These are phyloP conservation scores for Cecidostiba fungosa DNA, from an alignment of 2,888 invertebrate species.

Conservation along the genomic window DNA sequence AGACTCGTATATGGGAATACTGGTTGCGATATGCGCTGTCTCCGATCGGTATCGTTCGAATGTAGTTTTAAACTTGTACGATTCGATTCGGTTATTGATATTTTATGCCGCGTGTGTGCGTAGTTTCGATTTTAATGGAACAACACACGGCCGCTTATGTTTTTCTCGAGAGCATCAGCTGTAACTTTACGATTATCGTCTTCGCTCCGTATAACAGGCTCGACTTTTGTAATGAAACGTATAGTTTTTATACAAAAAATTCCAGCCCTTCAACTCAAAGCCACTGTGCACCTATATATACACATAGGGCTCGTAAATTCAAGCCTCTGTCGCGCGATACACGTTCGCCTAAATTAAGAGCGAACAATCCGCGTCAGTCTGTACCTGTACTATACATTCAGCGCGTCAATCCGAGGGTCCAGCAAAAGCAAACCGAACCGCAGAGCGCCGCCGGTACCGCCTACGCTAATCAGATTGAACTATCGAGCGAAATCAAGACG, in stretches of 20 bases:
- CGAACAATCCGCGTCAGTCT: slow-evolving; percentile 1
- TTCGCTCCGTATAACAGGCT: neutral
- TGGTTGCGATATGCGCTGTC: neutral
- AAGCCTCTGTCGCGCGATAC: neutral
- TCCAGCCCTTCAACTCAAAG: slow-evolving; percentile 1
- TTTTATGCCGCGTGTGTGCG: neutral
- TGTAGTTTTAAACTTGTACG: slow-evolving; percentile 13
- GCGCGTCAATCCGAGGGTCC: neutral
- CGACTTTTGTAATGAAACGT: neutral
- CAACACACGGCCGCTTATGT: neutral
- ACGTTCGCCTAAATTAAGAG: slow-evolving; percentile 4
- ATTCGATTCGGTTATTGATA: slow-evolving; percentile 10
- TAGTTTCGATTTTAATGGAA: neutral
- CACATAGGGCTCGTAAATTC: neutral
- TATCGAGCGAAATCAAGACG: slow-evolving; percentile 60
- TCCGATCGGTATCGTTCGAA: neutral
- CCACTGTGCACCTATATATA: no score
- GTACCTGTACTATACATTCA: neutral
- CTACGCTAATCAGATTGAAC: slow-evolving; percentile 60
- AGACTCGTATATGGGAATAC: neutral
- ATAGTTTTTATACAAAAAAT: neutral
- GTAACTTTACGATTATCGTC: neutral
- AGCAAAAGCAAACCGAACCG: neutral
- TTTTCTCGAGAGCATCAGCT: neutral
- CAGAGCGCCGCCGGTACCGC: neutral